These are phyloP conservation scores for Tarsius wallacei DNA, from an alignment of 2,797 vertebrate genomes.

Conservation along the genomic window DNA sequence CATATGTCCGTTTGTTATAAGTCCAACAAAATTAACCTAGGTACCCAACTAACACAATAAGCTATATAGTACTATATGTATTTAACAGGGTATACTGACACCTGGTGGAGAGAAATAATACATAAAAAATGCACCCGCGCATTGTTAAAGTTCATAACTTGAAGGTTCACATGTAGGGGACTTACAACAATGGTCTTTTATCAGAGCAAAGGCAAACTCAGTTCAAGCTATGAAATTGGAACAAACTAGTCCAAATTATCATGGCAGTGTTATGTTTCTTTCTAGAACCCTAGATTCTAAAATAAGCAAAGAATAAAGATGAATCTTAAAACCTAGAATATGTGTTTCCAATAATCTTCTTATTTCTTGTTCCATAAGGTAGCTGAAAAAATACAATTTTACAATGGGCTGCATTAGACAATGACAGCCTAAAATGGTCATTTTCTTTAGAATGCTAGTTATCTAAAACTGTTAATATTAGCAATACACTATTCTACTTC, in stretches of 20 bases:
- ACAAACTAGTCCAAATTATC: not conserved
- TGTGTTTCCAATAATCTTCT: not conserved
- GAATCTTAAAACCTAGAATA: conserved; percentile 37
- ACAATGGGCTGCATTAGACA: not conserved
- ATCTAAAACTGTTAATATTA: not conserved
- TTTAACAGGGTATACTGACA: no score
- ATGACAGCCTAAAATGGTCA: not conserved
- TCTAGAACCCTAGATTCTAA: not conserved
- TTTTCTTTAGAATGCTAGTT: not conserved
- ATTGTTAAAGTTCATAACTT: no score
- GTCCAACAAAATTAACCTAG: no score
- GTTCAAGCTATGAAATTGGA: not conserved
- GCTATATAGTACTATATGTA: no score
- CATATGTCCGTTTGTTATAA: no score
- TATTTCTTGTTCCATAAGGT: not conserved
- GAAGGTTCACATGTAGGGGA: no score
- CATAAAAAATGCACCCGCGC: no score
- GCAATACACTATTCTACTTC: not conserved
- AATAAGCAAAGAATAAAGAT: conserved; percentile 28
- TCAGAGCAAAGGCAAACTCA: not conserved
- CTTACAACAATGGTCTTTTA: not conserved
- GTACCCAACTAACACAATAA: no score
- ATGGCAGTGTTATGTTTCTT: not conserved
- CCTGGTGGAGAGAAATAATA: no score
- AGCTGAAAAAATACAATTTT: not conserved